phyloP scores from a whole-genome alignment of 92 coral and sea anemone species.

The Umimayanthus chanpuru region DNA sequence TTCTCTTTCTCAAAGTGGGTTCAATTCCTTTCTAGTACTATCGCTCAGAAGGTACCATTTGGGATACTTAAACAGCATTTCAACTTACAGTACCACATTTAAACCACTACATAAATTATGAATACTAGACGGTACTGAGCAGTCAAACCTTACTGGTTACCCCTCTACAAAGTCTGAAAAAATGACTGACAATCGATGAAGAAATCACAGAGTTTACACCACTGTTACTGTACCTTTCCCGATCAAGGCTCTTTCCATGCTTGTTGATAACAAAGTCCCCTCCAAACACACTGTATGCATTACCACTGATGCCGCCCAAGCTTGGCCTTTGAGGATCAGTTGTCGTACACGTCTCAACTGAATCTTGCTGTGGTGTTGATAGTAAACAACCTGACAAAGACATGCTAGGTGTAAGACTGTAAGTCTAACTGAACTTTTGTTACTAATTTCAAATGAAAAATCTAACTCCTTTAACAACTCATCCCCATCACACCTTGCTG shows the following conservation, averaged over 20 bases:
- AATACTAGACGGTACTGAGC: too few species aligned
- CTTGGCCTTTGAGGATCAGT: constrained; percentile 14
- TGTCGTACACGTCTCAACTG: neutral
- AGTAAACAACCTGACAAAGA: neutral
- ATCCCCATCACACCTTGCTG: too few species aligned
- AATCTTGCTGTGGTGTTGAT: constrained; percentile 9
- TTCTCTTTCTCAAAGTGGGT: too few species aligned
- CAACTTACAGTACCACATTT: too few species aligned
- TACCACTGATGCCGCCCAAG: constrained; percentile 28
- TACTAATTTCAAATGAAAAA: neutral
- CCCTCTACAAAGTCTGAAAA: neutral
- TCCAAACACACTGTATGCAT: constrained; percentile 67
- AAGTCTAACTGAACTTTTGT: neutral
- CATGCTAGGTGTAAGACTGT: too few species aligned
- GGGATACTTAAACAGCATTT: too few species aligned
- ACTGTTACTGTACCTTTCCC: constrained; percentile 50
- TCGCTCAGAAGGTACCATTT: too few species aligned
- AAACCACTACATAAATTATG: too few species aligned
- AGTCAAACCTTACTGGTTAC: too few species aligned
- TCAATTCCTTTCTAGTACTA: too few species aligned
- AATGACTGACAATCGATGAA: neutral
- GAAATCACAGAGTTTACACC: neutral
- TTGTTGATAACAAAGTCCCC: constrained; percentile 61
- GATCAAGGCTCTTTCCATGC: constrained; percentile 55
- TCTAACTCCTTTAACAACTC: neutral